These are phyloP conservation scores for Eilema sororculum DNA, from an alignment of 2,888 invertebrate species.

Conservation along the genomic window DNA sequence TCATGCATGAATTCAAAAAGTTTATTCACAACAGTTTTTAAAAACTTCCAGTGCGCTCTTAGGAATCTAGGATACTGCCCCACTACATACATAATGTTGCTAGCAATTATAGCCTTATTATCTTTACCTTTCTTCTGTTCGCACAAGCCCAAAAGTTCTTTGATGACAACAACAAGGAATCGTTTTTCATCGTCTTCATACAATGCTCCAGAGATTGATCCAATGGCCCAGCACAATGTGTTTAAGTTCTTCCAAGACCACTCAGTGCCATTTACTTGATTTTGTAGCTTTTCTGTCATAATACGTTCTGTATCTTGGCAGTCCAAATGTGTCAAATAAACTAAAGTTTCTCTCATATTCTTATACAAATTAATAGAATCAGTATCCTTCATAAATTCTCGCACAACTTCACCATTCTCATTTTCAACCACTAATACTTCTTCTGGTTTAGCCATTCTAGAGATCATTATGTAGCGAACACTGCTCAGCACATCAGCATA, in stretches of 20 bases:
- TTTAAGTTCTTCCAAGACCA: conserved; percentile 99
- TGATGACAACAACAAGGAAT: conserved; percentile 99
- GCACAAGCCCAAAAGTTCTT: conserved; percentile 98
- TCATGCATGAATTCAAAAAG: conserved; percentile 99
- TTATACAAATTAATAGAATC: conserved; percentile 99
- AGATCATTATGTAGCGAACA: conserved; percentile 99
- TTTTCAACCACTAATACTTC: conserved; percentile 99
- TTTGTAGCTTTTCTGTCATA: conserved; percentile 99
- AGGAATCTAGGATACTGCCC: conserved; percentile 99
- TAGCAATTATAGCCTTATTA: conserved; percentile 99
- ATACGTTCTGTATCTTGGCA: conserved; percentile 98
- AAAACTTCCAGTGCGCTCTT: conserved; percentile 99
- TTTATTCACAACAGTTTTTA: conserved; percentile 99
- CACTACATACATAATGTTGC: conserved; percentile 99
- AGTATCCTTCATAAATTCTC: conserved; percentile 99
- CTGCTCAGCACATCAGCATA: conserved; percentile 94
- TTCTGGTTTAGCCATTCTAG: conserved; percentile 99
- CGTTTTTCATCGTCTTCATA: conserved; percentile 99
- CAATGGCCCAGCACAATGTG: conserved; percentile 99
- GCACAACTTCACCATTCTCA: conserved; percentile 99
- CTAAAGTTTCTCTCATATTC: conserved; percentile 99
- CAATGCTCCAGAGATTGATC: conserved; percentile 99
- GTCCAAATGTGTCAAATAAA: conserved; percentile 99
- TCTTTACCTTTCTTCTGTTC: conserved; percentile 99
- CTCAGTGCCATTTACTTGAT: conserved; percentile 99